Evolutionary conservation across 2,888 invertebrate genomes (phyloP), one percentile per base, ranked within the genome.

Genomic region (Orgyia antiqua): DNA sequence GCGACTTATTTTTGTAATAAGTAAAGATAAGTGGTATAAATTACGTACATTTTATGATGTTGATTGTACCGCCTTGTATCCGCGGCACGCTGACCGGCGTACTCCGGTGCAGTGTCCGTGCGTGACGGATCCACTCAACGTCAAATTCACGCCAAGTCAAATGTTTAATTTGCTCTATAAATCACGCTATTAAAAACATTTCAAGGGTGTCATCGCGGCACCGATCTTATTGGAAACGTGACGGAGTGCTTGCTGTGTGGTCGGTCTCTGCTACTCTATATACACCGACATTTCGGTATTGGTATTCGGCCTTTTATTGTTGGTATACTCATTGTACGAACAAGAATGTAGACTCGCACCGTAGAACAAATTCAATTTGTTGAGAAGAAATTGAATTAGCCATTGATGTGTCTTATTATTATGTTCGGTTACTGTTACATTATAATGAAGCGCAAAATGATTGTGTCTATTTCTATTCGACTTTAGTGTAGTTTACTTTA

Each of bases 141-240:
- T 69, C 75, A 69, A 77, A 84, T 86, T 84, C 84, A 86, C 83
- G 84, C 58, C 77, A 83, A 84, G 78, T 86, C 84, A 86, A 84
- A 86, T 86, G 84, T 86, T 86, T 86, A 86, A 86, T 84, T 86
- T 86, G 83, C 76, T 84, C 82, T 84, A 83, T 84, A 84, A 84
- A 83, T 83, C 83, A 84, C 71, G 75, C 79, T 68, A 86, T 84
- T 86, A 83, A 75, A 82, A 77, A 73, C 79, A 76, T 86, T 86
- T 84, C 82, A 84, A 79, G 84, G 84, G 82, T 83, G 84, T 84
- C 84, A 83, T 82, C 79, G 75, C 71, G 68, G 71, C 63, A 62
- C 71, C 68, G 74, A 72, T 70, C 77, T 83, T 74, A 78, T 83
- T 77, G 78, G 76, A 71, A 71, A 79, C 83, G 84, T 84, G 84